These are phyloP conservation scores for Ips typographus DNA, from an alignment of 1,140 invertebrate genomes.

Conservation along the genomic window DNA sequence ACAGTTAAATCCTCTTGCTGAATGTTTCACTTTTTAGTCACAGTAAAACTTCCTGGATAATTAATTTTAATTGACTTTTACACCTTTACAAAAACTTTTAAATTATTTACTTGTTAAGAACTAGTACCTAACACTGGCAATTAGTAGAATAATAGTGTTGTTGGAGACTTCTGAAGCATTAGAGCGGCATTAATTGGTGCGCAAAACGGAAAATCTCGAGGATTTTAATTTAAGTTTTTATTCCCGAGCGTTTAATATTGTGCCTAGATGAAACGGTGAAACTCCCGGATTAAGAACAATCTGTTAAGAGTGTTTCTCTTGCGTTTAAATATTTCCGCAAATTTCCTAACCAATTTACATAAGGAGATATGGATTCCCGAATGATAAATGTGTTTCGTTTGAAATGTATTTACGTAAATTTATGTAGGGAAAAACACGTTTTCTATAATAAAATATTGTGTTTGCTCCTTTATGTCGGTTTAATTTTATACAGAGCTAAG, in stretches of 20 bases:
- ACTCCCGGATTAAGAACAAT: constrained; percentile 2
- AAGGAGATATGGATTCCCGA: constrained; percentile 2
- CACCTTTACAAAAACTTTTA: too few species aligned
- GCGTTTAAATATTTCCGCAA: neutral
- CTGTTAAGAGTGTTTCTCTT: neutral
- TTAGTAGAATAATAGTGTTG: constrained; percentile 7
- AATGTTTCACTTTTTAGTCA: too few species aligned
- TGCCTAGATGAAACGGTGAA: constrained; percentile 11
- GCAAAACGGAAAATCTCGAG: constrained; percentile 14
- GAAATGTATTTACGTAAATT: constrained; percentile 14
- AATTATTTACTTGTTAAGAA: neutral
- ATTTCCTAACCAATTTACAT: constrained; percentile 6
- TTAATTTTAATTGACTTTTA: too few species aligned
- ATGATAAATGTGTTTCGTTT: constrained; percentile 9
- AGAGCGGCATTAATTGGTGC: constrained; percentile 12
- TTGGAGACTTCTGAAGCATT: neutral
- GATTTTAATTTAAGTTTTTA: constrained; percentile 20
- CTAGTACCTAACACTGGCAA: neutral
- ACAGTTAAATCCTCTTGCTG: too few species aligned
- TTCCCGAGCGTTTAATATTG: constrained; percentile 9
- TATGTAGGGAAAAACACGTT: neutral
- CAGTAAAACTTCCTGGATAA: too few species aligned
- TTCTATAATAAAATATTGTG: too few species aligned
- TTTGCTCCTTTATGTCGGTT: too few species aligned
- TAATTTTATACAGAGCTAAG: neutral